phyloP scores from a whole-genome alignment of 2,797 vertebrate genomes.

The Macrochelys suwanniensis region DNA sequence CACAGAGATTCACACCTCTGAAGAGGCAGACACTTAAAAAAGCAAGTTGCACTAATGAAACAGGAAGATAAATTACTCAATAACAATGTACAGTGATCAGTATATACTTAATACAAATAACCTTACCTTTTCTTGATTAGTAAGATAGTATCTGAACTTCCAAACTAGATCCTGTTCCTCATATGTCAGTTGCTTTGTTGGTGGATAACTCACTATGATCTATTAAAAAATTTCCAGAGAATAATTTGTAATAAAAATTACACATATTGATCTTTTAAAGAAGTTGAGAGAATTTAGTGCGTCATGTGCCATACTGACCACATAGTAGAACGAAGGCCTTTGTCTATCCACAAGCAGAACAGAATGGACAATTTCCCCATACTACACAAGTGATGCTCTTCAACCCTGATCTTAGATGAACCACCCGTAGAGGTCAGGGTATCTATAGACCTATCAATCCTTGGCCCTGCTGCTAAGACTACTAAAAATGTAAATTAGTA shows the following conservation, averaged over 20 bases:
- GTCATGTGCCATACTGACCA: not conserved
- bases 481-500: not conserved
- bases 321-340: not conserved
- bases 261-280: not conserved
- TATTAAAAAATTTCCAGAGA: slow-evolving; percentile 70
- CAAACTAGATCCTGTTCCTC: slow-evolving; percentile 99
- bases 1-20: not conserved
- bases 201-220: slow-evolving; percentile 98
- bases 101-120: not conserved
- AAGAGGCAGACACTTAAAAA: not conserved
- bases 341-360: not conserved
- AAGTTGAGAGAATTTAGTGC: not conserved
- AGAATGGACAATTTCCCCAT: not conserved
- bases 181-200: slow-evolving; percentile 96
- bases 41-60: not conserved
- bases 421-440: rapidly evolving
- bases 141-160: slow-evolving; percentile 99
- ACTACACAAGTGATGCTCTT: not conserved
- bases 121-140: slow-evolving; percentile 96
- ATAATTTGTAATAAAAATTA: slow-evolving; percentile 2
- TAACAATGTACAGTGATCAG: not conserved
- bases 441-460: not conserved
- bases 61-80: not conserved
- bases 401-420: not conserved
- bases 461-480: not conserved